These are phyloP conservation scores for Epinotia brunnichana DNA, from an alignment of 2,888 invertebrate species.

Conservation along the genomic window DNA sequence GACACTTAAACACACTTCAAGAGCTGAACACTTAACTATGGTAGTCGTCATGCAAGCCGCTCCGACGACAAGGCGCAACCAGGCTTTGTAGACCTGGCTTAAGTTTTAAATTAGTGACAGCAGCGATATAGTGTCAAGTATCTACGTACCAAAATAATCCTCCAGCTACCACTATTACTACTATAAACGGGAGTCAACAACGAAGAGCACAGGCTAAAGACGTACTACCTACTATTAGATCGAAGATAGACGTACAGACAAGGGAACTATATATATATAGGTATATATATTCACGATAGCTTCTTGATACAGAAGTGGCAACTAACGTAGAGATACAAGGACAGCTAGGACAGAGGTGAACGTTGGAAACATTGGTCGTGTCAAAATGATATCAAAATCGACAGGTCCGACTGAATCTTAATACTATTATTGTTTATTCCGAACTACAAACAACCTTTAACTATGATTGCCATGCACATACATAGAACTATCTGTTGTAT, in stretches of 20 bases:
- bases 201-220: slow-evolving; percentile 74
- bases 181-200: slow-evolving; percentile 77
- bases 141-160: slow-evolving; percentile 79
- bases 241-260: slow-evolving; percentile 63
- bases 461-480: slow-evolving; percentile 80
- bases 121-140: slow-evolving; percentile 60
- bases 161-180: slow-evolving; percentile 69
- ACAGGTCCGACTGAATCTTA: slow-evolving; percentile 64
- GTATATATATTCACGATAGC: slow-evolving; percentile 58
- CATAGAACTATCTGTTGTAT: slow-evolving; percentile 69
- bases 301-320: slow-evolving; percentile 53
- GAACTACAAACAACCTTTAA: slow-evolving; percentile 80
- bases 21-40: slow-evolving; percentile 63
- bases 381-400: slow-evolving; percentile 59
- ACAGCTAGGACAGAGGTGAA: slow-evolving; percentile 45
- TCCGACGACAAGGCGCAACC: background rate
- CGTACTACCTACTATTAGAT: slow-evolving; percentile 61
- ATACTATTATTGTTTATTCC: slow-evolving; percentile 78
- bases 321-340: slow-evolving; percentile 57
- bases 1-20: slow-evolving; percentile 74
- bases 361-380: slow-evolving; percentile 61
- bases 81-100: background rate
- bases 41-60: slow-evolving; percentile 22
- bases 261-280: slow-evolving; percentile 48
- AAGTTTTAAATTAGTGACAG: slow-evolving; percentile 78